A percentile compares a stretch with the other conserved stretches of the same genome.
Conservation (phyloP, 2,113 vertebrate genomes). For the Podarcis muralis region DNA sequence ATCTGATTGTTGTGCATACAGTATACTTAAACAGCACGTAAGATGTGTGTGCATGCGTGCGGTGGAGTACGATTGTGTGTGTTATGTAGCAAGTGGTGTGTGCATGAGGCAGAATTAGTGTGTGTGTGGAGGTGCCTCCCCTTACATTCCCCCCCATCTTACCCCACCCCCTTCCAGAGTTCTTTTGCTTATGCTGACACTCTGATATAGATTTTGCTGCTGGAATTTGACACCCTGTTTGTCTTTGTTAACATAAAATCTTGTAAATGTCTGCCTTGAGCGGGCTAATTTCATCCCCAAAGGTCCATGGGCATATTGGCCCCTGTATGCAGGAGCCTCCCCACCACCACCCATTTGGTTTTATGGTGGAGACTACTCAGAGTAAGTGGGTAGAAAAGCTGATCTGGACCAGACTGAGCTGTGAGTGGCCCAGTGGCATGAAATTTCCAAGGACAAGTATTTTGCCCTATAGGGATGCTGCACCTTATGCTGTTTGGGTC, state of each 20-base stretch:
- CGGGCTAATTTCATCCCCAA: background rate
- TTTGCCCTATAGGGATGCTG: slow-evolving; percentile 51
- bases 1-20: background rate
- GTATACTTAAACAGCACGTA: background rate
- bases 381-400: background rate
- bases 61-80: background rate
- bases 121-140: background rate
- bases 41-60: background rate
- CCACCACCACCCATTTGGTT: background rate
- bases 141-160: background rate
- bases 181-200: background rate
- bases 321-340: background rate
- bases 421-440: background rate
- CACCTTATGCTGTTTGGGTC: slow-evolving; percentile 51
- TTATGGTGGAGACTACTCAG: background rate
- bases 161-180: background rate
- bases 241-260: background rate
- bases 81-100: background rate
- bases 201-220: background rate
- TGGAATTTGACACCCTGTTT: background rate
- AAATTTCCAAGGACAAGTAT: background rate
- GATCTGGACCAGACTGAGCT: background rate
- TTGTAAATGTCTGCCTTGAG: background rate
- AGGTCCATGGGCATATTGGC: background rate
- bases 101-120: background rate